These are phyloP conservation scores for Lethenteron camtschaticum DNA, from an alignment of 2,113 vertebrate genomes.

Conservation along the genomic window DNA sequence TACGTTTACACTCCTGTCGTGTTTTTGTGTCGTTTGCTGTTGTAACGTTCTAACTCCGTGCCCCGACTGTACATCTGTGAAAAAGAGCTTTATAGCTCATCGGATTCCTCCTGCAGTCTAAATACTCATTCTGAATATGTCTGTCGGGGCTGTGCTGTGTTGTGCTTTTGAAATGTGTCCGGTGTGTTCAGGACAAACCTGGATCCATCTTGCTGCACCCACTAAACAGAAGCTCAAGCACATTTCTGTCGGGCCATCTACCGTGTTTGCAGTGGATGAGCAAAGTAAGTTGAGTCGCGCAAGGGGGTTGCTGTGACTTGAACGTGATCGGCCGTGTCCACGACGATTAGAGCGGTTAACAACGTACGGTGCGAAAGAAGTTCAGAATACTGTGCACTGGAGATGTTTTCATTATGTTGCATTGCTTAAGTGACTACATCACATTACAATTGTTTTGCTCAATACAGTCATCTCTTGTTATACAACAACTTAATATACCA, in stretches of 20 bases:
- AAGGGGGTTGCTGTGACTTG: too few relatives aligned
- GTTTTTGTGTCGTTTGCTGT: neutral
- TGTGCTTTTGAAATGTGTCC: conserved; percentile 10
- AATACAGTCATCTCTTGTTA: too few relatives aligned
- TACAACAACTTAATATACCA: too few relatives aligned
- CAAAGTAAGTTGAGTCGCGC: conserved; percentile 33
- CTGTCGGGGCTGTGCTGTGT: conserved; percentile 8
- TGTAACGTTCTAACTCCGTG: neutral
- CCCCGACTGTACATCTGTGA: conserved; percentile 8
- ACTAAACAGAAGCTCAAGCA: conserved; percentile 63
- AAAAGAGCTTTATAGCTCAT: conserved; percentile 11
- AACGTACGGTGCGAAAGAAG: too few relatives aligned
- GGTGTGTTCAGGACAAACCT: conserved; percentile 43
- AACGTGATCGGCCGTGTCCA: too few relatives aligned
- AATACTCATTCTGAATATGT: conserved; percentile 11
- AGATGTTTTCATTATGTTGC: too few relatives aligned
- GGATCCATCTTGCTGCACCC: conserved; percentile 84
- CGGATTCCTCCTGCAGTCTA: conserved; percentile 10
- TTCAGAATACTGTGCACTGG: too few relatives aligned
- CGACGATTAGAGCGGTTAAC: too few relatives aligned
- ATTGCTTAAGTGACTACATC: too few relatives aligned
- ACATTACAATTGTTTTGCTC: too few relatives aligned
- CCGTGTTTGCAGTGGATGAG: conserved; percentile 54
- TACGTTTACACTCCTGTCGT: neutral
- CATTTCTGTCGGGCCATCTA: conserved; percentile 64